Evolutionary conservation across 1,140 invertebrate genomes (phyloP).

Genomic region (Diorhabda sublineata): DNA sequence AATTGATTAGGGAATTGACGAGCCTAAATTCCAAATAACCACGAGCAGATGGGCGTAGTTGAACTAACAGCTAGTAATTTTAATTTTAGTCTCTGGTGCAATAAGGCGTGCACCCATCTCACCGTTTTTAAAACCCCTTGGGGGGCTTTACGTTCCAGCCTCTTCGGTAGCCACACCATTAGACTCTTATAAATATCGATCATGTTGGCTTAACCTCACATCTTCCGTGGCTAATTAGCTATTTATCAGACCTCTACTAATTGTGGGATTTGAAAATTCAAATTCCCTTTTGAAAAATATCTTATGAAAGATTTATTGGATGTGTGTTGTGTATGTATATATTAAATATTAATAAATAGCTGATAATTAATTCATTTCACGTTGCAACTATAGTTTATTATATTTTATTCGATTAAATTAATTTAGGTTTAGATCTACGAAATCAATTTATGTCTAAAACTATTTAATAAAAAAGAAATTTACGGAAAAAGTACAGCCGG

Average conservation of each 20-base stretch:
- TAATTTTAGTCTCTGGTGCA: conserved; percentile 2
- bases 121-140: not conserved
- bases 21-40: not conserved
- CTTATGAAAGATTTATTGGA: too few relatives aligned
- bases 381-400: too few relatives aligned
- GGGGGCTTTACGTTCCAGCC: not conserved
- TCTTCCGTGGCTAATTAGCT: not conserved
- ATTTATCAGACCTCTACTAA: not conserved
- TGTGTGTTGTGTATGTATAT: too few relatives aligned
- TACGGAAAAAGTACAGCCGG: too few relatives aligned
- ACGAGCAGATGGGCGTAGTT: not conserved
- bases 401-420: too few relatives aligned
- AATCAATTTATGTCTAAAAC: too few relatives aligned
- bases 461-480: too few relatives aligned
- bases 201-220: not conserved
- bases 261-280: not conserved
- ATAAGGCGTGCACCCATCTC: conserved; percentile 1
- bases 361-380: too few relatives aligned
- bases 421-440: too few relatives aligned
- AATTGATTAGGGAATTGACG: too few relatives aligned
- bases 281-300: too few relatives aligned
- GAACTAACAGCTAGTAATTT: not conserved
- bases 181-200: conserved; percentile 2
- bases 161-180: not conserved
- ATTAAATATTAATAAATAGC: too few relatives aligned